Percentiles rank a stretch among this genome's conserved stretches.
phyloP scores from a whole-genome alignment of 2,113 vertebrate species.

The Eleginops maclovinus region DNA sequence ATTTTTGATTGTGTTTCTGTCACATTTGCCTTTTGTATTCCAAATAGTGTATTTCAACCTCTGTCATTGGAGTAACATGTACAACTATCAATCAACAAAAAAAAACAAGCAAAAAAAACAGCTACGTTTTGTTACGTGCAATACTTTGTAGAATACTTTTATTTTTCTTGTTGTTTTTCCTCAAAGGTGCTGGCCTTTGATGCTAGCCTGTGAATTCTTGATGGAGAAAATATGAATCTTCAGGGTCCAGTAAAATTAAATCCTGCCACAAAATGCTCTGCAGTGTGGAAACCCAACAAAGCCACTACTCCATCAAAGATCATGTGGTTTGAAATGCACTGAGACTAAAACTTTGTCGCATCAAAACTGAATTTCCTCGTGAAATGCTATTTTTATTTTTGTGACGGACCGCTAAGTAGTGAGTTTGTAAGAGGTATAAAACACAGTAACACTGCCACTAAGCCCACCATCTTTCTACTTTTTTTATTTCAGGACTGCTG shows the following conservation, averaged over 20 bases:
- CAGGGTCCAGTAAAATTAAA: slow-evolving; percentile 62
- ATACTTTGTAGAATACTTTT: slow-evolving; percentile 80
- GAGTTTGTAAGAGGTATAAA: slow-evolving; percentile 25
- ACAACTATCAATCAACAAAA: slow-evolving; percentile 72
- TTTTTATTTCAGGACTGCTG: slow-evolving; percentile 11
- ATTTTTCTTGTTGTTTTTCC: slow-evolving; percentile 66
- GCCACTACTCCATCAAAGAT: slow-evolving; percentile 37
- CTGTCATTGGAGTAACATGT: slow-evolving; percentile 66
- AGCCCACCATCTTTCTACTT: slow-evolving; percentile 27
- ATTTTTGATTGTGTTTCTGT: slow-evolving; percentile 69
- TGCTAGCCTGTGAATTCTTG: slow-evolving; percentile 43
- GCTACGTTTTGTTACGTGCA: slow-evolving; percentile 79
- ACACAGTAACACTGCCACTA: slow-evolving; percentile 68
- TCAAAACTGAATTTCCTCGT: slow-evolving; percentile 24
- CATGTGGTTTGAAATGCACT: slow-evolving; percentile 65
- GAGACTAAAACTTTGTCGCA: slow-evolving; percentile 36
- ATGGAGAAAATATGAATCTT: slow-evolving; percentile 37
- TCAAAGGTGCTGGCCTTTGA: slow-evolving; percentile 30
- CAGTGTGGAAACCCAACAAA: slow-evolving; percentile 52
- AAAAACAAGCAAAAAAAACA: slow-evolving; percentile 64
- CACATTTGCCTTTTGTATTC: slow-evolving; percentile 83
- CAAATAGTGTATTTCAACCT: slow-evolving; percentile 74
- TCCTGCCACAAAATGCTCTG: slow-evolving; percentile 16
- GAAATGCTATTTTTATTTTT: neutral
- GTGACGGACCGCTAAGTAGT: slow-evolving; percentile 24